phyloP scores from a whole-genome alignment of 2,888 invertebrate species.

The Mythimna impura region DNA sequence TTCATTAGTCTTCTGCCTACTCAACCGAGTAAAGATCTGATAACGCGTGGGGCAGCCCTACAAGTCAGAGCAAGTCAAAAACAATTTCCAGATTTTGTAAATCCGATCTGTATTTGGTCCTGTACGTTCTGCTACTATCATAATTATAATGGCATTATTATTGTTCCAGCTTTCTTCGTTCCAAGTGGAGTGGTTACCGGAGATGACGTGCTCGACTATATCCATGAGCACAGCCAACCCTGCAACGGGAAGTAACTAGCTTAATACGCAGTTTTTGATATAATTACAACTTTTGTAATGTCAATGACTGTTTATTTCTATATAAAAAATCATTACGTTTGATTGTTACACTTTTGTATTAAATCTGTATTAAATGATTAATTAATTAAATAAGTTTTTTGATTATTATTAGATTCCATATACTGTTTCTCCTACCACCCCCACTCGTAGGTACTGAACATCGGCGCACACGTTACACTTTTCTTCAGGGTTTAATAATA shows the following conservation, averaged over 20 bases:
- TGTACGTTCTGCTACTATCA: not conserved
- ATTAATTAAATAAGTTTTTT: not conserved
- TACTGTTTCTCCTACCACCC: not conserved
- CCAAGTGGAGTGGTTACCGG: slow-evolving; percentile 62
- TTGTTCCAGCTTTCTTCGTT: slow-evolving; percentile 61
- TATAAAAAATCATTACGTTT: not conserved
- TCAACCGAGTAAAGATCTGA: not conserved
- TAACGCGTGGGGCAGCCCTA: not conserved
- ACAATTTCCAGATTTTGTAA: not conserved
- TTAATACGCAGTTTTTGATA: not conserved
- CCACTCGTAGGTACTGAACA: no score
- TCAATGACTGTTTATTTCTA: not conserved
- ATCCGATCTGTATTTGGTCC: not conserved
- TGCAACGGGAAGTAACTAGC: slow-evolving; percentile 20
- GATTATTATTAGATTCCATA: not conserved
- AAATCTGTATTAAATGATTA: slow-evolving; percentile 19
- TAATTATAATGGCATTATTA: not conserved
- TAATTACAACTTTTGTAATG: slow-evolving; percentile 17
- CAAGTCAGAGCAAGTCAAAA: not conserved
- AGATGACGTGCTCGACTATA: slow-evolving; percentile 65
- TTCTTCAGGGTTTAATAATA: no score
- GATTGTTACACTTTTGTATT: not conserved
- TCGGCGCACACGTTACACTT: no score
- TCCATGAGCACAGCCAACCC: slow-evolving; percentile 40
- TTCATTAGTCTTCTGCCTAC: not conserved